Evolutionary conservation across 2,797 vertebrate genomes (phyloP), one percentile per base, ranked within the genome.

Genomic region (Lacerta viridis): DNA sequence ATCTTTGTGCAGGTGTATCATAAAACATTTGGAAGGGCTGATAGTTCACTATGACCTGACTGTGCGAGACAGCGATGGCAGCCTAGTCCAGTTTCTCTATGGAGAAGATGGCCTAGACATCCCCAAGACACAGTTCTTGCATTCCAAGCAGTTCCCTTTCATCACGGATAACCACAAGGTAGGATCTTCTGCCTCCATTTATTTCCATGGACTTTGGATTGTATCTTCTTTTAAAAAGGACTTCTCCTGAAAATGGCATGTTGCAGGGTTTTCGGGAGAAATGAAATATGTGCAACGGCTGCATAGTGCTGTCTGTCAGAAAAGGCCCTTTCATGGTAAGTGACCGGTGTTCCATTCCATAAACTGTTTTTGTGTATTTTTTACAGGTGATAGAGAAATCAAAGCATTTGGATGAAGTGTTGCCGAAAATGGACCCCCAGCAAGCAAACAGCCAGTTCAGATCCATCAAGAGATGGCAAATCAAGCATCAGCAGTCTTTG

Each of bases 31-130:
- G 94, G 99, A 99, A 94, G 99, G 98, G 2, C 94, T 99, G 95
- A 98, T 99, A 0, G 98, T 99, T 36, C 98, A 99, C 95, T 99
- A 99, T 3, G 99, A 99, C 90, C 96, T 99, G 93, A 99, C 98
- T 0, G 99, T 99, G 72, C 97, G 99, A 1, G 99, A 99, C 94
- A 99, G 99, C 0, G 99, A 99, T 1, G 99, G 99, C 87, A 99
- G 98, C 0, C 98, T 99, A 92, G 97, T 99, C 46, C 99, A 99
- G 97, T 99, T 99, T 94, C 97, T 99, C 0, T 99, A 99, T 0
- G 99, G 99, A 9, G 99, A 99, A 93, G 99, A 99, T 0, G 99
- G 99, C 0, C 96, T 99, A 82, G 99, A 99, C 90, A 98, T 99
- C 88, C 98, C 99, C 69, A 99, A 99, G 96, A 99, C 98, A 2